Percentiles rank a stretch among this genome's conserved stretches.
Evolutionary conservation across 2,113 vertebrate species (phyloP).

Genomic region (Channa argus): DNA sequence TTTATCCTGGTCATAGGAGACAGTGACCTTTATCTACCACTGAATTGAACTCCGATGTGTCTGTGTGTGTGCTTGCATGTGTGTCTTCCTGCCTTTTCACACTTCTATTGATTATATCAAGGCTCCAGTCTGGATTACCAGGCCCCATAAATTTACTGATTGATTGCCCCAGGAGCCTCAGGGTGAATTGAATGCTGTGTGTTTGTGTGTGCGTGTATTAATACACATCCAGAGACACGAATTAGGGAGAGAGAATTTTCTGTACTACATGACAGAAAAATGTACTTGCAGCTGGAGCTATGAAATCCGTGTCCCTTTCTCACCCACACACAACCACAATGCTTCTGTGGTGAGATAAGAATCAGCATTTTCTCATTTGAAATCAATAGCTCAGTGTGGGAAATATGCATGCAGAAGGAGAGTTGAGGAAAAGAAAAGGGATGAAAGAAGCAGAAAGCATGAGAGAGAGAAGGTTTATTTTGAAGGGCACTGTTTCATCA

Average conservation of each 20-base stretch:
- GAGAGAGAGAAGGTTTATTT: constrained; percentile 43
- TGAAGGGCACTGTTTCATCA: constrained; percentile 62
- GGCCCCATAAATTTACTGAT: constrained; percentile 63
- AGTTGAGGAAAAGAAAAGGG: constrained; percentile 1
- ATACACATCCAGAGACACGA: constrained; percentile 17
- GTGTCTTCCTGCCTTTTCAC: constrained; percentile 39
- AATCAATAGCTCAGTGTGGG: constrained; percentile 41
- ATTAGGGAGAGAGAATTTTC: constrained; percentile 22
- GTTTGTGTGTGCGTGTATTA: constrained; percentile 5
- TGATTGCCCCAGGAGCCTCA: constrained; percentile 50
- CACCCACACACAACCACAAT: background rate
- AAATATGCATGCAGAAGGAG: constrained; percentile 9
- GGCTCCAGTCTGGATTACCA: constrained; percentile 63
- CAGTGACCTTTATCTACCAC: constrained; percentile 47
- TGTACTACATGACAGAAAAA: background rate
- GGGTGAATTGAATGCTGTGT: constrained; percentile 23
- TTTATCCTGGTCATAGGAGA: constrained; percentile 29
- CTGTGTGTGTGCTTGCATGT: constrained; percentile 5
- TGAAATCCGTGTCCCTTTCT: constrained; percentile 1
- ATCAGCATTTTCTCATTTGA: constrained; percentile 49
- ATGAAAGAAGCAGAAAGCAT: constrained; percentile 28
- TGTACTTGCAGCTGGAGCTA: background rate
- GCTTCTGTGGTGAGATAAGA: constrained; percentile 16
- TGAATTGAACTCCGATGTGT: constrained; percentile 25
- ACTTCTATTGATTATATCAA: constrained; percentile 61